Percentiles rank a stretch among this genome's conserved stretches.
These are phyloP conservation scores for Macrobrachium rosenbergii DNA, from an alignment of 1,140 invertebrate genomes.

Conservation along the genomic window DNA sequence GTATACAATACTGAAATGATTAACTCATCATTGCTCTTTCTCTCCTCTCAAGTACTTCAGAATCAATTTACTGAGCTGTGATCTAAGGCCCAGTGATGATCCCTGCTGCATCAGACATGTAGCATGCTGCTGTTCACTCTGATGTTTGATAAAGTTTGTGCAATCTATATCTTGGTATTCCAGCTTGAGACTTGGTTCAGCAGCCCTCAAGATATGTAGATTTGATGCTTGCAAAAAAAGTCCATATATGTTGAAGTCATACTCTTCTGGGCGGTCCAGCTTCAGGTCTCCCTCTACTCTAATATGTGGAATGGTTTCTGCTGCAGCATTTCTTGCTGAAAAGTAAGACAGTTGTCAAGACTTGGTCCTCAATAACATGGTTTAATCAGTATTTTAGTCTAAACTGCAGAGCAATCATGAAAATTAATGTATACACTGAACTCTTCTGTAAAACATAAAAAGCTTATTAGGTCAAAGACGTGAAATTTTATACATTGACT, in stretches of 20 bases:
- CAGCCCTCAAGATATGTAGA: slow-evolving; percentile 40
- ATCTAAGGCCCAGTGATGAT: slow-evolving; percentile 33
- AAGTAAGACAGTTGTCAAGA: neutral
- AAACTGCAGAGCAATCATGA: too few relatives aligned
- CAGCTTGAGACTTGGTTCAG: slow-evolving; percentile 46
- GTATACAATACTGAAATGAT: too few relatives aligned
- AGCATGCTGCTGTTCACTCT: neutral
- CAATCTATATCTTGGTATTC: slow-evolving; percentile 33
- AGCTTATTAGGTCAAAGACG: too few relatives aligned
- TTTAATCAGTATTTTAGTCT: too few relatives aligned
- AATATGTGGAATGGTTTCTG: slow-evolving; percentile 42
- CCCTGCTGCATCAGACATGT: slow-evolving; percentile 39
- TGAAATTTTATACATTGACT: too few relatives aligned
- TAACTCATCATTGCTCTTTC: neutral
- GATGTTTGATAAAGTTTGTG: neutral
- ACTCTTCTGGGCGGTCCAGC: slow-evolving; percentile 34
- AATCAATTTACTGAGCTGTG: slow-evolving; percentile 42
- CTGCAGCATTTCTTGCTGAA: slow-evolving; percentile 27
- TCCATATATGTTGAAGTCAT: slow-evolving; percentile 43
- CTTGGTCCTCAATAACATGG: too few relatives aligned
- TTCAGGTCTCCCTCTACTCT: slow-evolving; percentile 44
- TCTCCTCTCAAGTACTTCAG: slow-evolving; percentile 36
- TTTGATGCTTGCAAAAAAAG: slow-evolving; percentile 44
- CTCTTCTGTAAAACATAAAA: too few relatives aligned
- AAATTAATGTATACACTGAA: too few relatives aligned